Conservation (phyloP, 2,113 vertebrate genomes). For the Pteropus alecto region DNA sequence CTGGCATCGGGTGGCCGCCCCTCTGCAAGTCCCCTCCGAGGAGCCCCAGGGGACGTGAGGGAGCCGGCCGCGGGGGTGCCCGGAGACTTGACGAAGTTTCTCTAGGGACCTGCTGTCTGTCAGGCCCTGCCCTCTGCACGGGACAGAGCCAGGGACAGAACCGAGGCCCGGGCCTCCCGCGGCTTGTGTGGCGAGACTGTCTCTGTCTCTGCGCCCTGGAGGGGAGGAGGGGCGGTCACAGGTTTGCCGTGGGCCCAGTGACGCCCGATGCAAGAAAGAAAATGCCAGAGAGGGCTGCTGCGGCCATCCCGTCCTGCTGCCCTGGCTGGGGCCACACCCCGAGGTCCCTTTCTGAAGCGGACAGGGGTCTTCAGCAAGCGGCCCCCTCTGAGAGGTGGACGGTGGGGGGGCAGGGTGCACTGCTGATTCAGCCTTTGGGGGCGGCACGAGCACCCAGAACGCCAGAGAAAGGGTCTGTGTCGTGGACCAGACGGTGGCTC, state of each 20-base stretch:
- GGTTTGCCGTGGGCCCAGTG: neutral
- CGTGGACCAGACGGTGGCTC: too few relatives aligned
- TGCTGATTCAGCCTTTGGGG: neutral
- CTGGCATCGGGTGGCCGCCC: rapidly evolving
- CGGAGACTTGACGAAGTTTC: neutral
- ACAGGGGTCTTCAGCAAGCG: neutral
- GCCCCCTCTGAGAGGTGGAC: too few relatives aligned
- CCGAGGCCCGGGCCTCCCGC: too few relatives aligned
- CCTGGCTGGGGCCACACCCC: neutral
- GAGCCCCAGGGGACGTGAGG: neutral
- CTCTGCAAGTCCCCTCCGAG: too few relatives aligned
- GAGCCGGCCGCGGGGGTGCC: neutral
- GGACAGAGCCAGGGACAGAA: neutral
- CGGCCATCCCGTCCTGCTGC: neutral
- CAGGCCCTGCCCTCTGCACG: neutral
- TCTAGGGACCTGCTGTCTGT: rapidly evolving
- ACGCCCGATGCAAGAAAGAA: too few relatives aligned
- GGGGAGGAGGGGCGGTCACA: neutral
- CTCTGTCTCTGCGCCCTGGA: neutral
- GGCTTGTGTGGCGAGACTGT: neutral
- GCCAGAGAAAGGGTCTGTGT: rapidly evolving
- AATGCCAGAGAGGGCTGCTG: too few relatives aligned
- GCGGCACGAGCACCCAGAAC: neutral
- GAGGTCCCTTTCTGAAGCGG: neutral
- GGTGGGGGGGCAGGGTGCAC: too few relatives aligned